A percentile compares a stretch with the other conserved stretches of the same genome.
Evolutionary conservation across 2,797 vertebrate species (phyloP).

Genomic region (Phoeniculus purpureus): DNA sequence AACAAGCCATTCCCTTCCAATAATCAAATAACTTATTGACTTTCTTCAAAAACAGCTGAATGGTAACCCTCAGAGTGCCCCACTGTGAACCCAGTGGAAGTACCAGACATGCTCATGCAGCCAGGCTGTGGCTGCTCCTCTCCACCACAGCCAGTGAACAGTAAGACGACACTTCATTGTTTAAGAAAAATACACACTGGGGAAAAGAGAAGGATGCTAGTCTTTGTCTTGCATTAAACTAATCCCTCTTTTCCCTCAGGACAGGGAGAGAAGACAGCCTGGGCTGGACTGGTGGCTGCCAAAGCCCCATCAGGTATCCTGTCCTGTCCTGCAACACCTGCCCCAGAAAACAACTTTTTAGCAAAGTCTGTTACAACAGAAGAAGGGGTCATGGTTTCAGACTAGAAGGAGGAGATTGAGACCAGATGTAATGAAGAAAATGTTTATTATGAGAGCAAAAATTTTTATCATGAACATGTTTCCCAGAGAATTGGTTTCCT

Average conservation of each 20-base stretch:
- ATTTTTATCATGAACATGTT: neutral
- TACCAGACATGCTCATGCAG: neutral
- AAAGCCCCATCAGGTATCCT: neutral
- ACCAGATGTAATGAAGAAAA: neutral
- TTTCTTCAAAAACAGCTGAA: neutral
- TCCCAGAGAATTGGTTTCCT: neutral
- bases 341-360: neutral
- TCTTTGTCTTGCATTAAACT: neutral
- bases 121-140: neutral
- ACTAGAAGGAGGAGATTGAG: neutral
- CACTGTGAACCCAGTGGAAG: neutral
- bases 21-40: neutral
- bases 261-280: neutral
- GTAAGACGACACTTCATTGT: neutral
- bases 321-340: neutral
- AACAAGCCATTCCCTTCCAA: neutral
- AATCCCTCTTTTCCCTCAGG: neutral
- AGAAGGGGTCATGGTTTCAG: neutral
- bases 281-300: neutral
- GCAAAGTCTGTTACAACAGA: neutral
- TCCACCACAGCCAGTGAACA: neutral
- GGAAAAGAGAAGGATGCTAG: neutral
- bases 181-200: conserved; percentile 25
- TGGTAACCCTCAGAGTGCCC: neutral
- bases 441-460: neutral